A percentile compares a stretch with the other conserved stretches of the same genome.
phyloP scores from a whole-genome alignment of 2,888 invertebrate genomes.

The Yponomeuta malinellus region DNA sequence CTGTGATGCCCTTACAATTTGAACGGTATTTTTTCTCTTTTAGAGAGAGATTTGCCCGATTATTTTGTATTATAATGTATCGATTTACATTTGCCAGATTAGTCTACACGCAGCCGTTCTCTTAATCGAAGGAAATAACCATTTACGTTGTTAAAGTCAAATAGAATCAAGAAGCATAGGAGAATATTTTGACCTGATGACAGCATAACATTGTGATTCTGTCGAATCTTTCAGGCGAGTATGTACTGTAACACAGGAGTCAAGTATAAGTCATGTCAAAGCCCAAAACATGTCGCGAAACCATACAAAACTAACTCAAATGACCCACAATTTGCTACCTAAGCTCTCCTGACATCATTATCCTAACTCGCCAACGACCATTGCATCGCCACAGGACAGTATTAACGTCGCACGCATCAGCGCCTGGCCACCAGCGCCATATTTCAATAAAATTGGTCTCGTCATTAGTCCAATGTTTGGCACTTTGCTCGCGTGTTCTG shows the following conservation, averaged over 20 bases:
- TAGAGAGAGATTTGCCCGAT: conserved; percentile 6
- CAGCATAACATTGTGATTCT: too few species aligned
- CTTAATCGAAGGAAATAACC: conserved; percentile 37
- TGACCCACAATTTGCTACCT: background rate
- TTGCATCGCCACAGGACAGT: background rate
- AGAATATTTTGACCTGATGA: too few species aligned
- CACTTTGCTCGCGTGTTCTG: conserved; percentile 25
- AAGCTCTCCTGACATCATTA: background rate
- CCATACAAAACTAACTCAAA: background rate
- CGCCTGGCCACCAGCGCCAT: background rate
- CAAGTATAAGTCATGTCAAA: too few species aligned
- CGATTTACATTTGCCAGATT: conserved; percentile 26
- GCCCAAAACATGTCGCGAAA: background rate
- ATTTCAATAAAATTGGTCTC: conserved; percentile 7
- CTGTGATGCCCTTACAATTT: background rate
- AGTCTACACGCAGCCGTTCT: conserved; percentile 23
- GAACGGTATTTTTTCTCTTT: background rate
- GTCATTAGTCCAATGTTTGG: conserved; percentile 5
- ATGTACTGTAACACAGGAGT: too few species aligned
- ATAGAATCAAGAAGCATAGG: too few species aligned
- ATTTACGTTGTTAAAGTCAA: conserved; percentile 25
- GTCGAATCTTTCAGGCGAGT: too few species aligned
- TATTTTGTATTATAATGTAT: conserved; percentile 9
- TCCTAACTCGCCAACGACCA: background rate
- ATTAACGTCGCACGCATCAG: conserved; percentile 1